Evolutionary conservation across 2,113 vertebrate species (phyloP).

Genomic region (Galbula dea): DNA sequence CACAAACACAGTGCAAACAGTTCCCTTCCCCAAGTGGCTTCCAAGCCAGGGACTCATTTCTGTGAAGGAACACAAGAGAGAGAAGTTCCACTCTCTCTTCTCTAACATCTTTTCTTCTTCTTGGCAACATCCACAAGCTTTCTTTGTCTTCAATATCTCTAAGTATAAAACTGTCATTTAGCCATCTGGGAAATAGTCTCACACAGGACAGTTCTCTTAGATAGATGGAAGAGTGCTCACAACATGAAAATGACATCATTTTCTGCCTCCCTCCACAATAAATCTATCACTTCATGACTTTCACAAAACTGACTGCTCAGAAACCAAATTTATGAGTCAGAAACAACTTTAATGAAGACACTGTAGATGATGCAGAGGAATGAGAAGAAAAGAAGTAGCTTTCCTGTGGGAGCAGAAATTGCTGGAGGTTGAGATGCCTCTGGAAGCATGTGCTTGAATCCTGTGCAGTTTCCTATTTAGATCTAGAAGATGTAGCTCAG

Average conservation of each 20-base stretch:
- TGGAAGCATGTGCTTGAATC: constrained; percentile 13
- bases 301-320: not conserved
- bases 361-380: not conserved
- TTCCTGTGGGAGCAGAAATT: not conserved
- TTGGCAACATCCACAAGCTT: not conserved
- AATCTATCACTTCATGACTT: not conserved
- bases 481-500: not conserved
- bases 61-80: not conserved
- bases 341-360: not conserved
- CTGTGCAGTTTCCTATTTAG: not conserved
- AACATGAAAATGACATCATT: not conserved
- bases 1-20: not conserved
- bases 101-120: not conserved
- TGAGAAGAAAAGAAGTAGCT: not conserved
- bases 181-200: not conserved
- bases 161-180: not conserved
- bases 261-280: not conserved
- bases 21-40: not conserved
- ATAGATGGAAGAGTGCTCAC: not conserved
- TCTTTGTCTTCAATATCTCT: not conserved
- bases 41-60: not conserved
- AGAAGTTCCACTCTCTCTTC: not conserved
- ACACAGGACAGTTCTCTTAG: not conserved
- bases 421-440: not conserved
- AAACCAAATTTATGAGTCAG: not conserved